phyloP scores from a whole-genome alignment of 2,113 vertebrate species.

The Micromys minutus region DNA sequence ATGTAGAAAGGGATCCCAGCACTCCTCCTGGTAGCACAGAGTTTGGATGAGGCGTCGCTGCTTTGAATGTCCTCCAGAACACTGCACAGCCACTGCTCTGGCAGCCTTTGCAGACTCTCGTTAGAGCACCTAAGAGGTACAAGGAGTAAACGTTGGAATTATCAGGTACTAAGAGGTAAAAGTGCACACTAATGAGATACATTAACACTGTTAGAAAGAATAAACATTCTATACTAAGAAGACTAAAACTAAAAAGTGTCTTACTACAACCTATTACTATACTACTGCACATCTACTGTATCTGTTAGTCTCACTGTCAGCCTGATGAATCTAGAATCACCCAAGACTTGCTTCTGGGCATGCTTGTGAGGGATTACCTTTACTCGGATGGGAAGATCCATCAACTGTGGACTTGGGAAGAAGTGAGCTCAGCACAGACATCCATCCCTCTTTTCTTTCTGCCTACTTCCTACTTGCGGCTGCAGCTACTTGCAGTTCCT shows the following conservation, averaged over 20 bases:
- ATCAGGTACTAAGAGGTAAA: not conserved
- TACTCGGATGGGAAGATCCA: not conserved
- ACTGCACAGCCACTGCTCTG: slow-evolving; percentile 90
- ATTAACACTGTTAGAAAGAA: slow-evolving; percentile 33
- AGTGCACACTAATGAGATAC: not conserved
- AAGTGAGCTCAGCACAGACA: not conserved
- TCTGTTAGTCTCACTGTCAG: not conserved
- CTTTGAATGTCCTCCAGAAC: slow-evolving; percentile 94
- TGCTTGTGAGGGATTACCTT: not conserved
- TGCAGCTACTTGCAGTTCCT: not conserved
- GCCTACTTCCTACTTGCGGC: not conserved
- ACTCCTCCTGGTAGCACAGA: slow-evolving; percentile 96
- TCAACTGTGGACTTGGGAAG: not conserved
- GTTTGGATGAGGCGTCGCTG: slow-evolving; percentile 93
- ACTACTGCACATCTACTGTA: not conserved
- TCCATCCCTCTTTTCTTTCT: not conserved
- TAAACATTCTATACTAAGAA: not conserved
- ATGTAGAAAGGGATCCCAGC: slow-evolving; percentile 98
- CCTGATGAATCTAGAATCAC: too few species aligned
- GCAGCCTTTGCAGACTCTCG: slow-evolving; percentile 89
- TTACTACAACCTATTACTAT: not conserved
- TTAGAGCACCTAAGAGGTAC: slow-evolving; percentile 87
- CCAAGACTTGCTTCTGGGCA: not conserved
- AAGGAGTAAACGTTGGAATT: slow-evolving; percentile 39
- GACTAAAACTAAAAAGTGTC: not conserved